Percentiles rank a stretch among this genome's conserved stretches.
phyloP scores from a whole-genome alignment of 2,113 vertebrate genomes.

The Poecilia latipinna region DNA sequence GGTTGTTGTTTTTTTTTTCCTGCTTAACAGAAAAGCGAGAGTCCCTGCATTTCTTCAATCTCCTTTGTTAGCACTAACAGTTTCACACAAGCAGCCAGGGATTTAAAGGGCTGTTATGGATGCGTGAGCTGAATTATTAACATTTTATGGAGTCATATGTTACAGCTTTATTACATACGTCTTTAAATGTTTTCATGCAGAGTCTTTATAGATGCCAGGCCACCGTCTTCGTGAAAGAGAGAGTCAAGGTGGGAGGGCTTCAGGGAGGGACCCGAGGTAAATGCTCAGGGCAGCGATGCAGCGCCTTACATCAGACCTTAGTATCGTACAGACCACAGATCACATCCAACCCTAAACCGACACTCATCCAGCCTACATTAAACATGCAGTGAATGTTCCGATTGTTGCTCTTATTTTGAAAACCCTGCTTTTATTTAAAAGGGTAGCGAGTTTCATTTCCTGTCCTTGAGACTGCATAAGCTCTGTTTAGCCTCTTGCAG shows the following conservation, averaged over 20 bases:
- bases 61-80: slow-evolving; percentile 44
- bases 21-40: slow-evolving; percentile 47
- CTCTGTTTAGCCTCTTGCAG: too few species aligned
- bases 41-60: slow-evolving; percentile 29
- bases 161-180: slow-evolving; percentile 42
- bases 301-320: not conserved
- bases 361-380: not conserved
- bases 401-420: too few species aligned
- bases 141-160: slow-evolving; percentile 44
- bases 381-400: not conserved
- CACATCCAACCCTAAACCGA: not conserved
- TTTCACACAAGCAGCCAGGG: slow-evolving; percentile 39
- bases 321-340: not conserved
- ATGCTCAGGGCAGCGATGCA: not conserved
- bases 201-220: not conserved
- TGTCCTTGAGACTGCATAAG: too few species aligned
- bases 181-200: slow-evolving; percentile 10
- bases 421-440: too few species aligned
- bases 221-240: not conserved
- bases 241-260: not conserved
- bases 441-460: too few species aligned
- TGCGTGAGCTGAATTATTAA: slow-evolving; percentile 52
- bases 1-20: not conserved
- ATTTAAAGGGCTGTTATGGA: slow-evolving; percentile 38
- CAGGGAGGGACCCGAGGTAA: not conserved